phyloP scores from a whole-genome alignment of 2,888 invertebrate species.

The Hedya salicella region DNA sequence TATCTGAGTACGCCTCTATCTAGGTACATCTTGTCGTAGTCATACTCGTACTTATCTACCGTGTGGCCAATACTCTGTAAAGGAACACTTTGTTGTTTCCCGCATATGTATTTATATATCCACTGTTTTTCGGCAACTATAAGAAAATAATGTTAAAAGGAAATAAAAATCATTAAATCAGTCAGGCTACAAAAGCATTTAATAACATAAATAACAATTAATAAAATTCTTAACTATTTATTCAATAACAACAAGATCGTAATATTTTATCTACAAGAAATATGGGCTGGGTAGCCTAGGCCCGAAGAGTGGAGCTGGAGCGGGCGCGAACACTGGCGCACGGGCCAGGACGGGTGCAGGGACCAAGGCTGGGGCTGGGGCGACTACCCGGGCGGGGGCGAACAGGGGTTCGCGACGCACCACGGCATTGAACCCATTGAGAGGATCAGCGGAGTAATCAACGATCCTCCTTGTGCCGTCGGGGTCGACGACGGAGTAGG shows the following conservation, averaged over 20 bases:
- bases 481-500: conserved; percentile 83
- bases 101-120: too few species aligned
- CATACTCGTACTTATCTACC: too few species aligned
- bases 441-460: conserved; percentile 82
- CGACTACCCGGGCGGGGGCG: conserved; percentile 59
- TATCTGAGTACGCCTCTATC: too few species aligned
- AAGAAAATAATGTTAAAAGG: too few species aligned
- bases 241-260: conserved; percentile 74
- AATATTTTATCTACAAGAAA: conserved; percentile 78
- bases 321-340: conserved; percentile 48
- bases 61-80: too few species aligned
- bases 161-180: conserved; percentile 6
- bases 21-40: too few species aligned
- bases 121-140: too few species aligned
- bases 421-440: conserved; percentile 85
- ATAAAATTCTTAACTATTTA: conserved; percentile 64
- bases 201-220: conserved; percentile 77
- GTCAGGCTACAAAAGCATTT: conserved; percentile 59
- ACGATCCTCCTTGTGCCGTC: conserved; percentile 85
- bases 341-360: conserved; percentile 57
- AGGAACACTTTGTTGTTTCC: too few species aligned
- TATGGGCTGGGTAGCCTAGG: conserved; percentile 71
- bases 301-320: conserved; percentile 61
- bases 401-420: conserved; percentile 82
- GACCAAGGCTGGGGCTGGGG: conserved; percentile 58